Base-by-base conservation (phyloP, 2,888 invertebrate genomes). In the Sarcophaga carnaria region DNA sequence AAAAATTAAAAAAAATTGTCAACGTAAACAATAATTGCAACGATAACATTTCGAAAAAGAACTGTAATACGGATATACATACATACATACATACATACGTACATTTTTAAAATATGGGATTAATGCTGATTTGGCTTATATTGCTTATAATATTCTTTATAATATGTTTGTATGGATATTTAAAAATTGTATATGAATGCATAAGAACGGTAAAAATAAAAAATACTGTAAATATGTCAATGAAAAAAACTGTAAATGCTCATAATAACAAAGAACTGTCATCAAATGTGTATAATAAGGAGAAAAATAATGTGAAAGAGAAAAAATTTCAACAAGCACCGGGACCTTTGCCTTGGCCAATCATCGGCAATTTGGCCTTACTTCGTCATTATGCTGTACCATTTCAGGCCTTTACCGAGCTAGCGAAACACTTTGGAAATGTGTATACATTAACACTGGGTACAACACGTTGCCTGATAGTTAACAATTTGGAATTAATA, bases 401-500 rank as follows among this genome's bases (percentile, higher is more conserved):
- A 0, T 96, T 96, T 90, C 95, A 96, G 89, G 95, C 95, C 2
- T 96, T 97, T 89, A 95, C 96, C 0, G 95, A 94, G 20, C 92
- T 97, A 62, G 94, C 96, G 17, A 95, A 95, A 90, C 93, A 94
- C 49, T 96, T 96, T 91, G 97, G 97, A 4, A 96, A 96, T 89
- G 95, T 97, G 60, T 97, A 95, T 92, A 94, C 95, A 88, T 94
- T 97, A 85, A 95, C 94, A 80, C 93, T 97, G 87, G 97, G 97
- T 12, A 93, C 94, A 6, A 94, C 95, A 0, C 95, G 95, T 79
- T 97, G 97, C 92, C 93, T 97, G 17, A 95, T 97, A 25, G 96
- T 97, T 77, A 97, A 96, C 92, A 96, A 95, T 92, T 94, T 96
- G 91, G 94, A 95, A 49, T 92, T 96, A 49, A 96, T 97, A 89